These are phyloP conservation scores for Cantharis nigra DNA, from an alignment of 2,888 invertebrate genomes.

Conservation along the genomic window DNA sequence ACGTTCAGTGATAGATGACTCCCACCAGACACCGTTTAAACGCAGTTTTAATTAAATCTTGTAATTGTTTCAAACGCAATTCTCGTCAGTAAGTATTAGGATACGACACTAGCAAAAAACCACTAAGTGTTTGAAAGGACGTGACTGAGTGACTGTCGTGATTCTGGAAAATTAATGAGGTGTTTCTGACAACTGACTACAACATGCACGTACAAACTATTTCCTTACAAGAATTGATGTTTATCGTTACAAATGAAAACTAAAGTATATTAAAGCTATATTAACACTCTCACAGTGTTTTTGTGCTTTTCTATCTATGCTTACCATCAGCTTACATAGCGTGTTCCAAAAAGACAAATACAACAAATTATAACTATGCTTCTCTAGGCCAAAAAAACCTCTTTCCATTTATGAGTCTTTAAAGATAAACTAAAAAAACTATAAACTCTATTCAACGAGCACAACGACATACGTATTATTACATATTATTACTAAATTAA, in stretches of 20 bases:
- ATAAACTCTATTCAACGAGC: too few relatives aligned
- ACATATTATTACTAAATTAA: too few relatives aligned
- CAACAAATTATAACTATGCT: too few relatives aligned
- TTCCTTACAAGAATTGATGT: slow-evolving; percentile 21
- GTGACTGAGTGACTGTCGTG: slow-evolving; percentile 55
- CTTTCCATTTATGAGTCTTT: too few relatives aligned
- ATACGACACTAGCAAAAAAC: slow-evolving; percentile 52
- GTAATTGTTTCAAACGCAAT: slow-evolving; percentile 56
- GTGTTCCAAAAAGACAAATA: background rate
- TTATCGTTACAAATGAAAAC: slow-evolving; percentile 4
- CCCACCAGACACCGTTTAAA: slow-evolving; percentile 54
- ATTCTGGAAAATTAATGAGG: slow-evolving; percentile 54
- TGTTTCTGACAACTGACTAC: slow-evolving; percentile 47
- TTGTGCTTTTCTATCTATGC: background rate
- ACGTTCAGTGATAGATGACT: slow-evolving; percentile 57
- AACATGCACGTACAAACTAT: slow-evolving; percentile 33
- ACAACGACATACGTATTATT: too few relatives aligned
- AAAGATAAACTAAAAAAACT: too few relatives aligned
- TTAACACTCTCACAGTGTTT: background rate
- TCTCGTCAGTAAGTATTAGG: slow-evolving; percentile 47
- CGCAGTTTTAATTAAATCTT: slow-evolving; percentile 59
- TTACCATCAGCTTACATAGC: background rate
- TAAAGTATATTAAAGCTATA: background rate
- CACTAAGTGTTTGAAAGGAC: slow-evolving; percentile 54
- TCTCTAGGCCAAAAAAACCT: too few relatives aligned